phyloP scores from a whole-genome alignment of 2,888 invertebrate genomes.

The Eucriotettix oculatus region DNA sequence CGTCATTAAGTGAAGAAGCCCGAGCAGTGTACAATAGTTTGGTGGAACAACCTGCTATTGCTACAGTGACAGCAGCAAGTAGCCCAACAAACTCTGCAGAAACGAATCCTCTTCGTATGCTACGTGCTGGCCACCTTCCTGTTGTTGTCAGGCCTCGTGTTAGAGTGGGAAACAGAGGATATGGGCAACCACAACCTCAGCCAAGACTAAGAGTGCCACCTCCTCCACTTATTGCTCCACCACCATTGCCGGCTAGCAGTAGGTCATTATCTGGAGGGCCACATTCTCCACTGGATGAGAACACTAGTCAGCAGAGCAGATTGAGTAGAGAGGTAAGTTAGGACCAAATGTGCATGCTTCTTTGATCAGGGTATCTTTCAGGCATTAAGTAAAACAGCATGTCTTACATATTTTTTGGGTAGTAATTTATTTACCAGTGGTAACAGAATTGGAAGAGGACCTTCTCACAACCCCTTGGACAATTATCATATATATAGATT shows the following conservation, averaged over 20 bases:
- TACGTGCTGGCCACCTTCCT: constrained; percentile 37
- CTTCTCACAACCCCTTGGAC: no score
- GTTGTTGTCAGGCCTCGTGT: constrained; percentile 33
- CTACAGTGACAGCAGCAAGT: constrained; percentile 10
- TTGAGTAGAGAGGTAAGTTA: no score
- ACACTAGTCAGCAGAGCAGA: no score
- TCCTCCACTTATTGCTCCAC: constrained; percentile 11
- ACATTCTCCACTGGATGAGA: no score
- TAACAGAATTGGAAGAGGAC: no score
- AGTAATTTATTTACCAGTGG: no score
- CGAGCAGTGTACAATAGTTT: constrained; percentile 85
- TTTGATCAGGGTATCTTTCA: no score
- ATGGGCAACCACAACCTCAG: constrained; percentile 6
- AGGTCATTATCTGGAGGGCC: no score
- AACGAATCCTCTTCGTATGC: constrained; percentile 47
- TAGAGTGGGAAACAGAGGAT: constrained; percentile 26
- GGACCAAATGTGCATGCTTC: no score
- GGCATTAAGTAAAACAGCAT: no score
- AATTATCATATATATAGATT: no score
- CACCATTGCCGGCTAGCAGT: background rate
- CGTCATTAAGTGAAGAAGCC: constrained; percentile 71
- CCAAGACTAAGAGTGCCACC: constrained; percentile 12
- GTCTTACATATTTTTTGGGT: no score
- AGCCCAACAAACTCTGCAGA: constrained; percentile 12
- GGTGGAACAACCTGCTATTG: constrained; percentile 51